These are phyloP conservation scores for Lepus townsendii DNA, from an alignment of 2,797 vertebrate species.

Conservation along the genomic window DNA sequence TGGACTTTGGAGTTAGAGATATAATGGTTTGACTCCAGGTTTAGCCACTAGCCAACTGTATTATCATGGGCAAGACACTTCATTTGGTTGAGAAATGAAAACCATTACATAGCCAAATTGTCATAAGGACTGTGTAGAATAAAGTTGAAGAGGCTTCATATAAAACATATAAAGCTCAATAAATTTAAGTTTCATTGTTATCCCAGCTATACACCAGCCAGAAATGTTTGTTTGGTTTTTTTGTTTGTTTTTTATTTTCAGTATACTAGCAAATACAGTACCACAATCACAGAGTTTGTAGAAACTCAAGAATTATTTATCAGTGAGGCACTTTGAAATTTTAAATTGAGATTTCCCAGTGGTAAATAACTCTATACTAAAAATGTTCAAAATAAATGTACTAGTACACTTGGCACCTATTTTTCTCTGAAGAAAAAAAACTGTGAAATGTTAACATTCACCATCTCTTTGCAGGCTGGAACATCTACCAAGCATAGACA, in stretches of 20 bases:
- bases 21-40: not conserved
- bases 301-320: conserved; percentile 59
- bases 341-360: conserved; percentile 61
- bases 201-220: not conserved
- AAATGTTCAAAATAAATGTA: conserved; percentile 46
- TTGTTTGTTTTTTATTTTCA: not conserved
- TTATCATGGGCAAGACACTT: not conserved
- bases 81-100: not conserved
- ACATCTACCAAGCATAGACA: not conserved
- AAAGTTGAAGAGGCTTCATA: not conserved
- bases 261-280: not conserved
- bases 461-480: conserved; percentile 51
- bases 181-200: not conserved
- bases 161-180: not conserved
- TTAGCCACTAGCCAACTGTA: not conserved
- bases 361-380: conserved; percentile 57
- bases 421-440: conserved; percentile 49
- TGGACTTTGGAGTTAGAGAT: not conserved
- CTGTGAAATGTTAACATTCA: conserved; percentile 68
- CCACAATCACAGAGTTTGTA: not conserved
- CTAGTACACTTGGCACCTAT: conserved; percentile 38
- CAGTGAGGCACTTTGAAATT: conserved; percentile 51
- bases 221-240: not conserved
- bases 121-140: not conserved
- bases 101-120: not conserved